Evolutionary conservation across 2,888 invertebrate species (phyloP).

Genomic region (Perizoma flavofasciatum): DNA sequence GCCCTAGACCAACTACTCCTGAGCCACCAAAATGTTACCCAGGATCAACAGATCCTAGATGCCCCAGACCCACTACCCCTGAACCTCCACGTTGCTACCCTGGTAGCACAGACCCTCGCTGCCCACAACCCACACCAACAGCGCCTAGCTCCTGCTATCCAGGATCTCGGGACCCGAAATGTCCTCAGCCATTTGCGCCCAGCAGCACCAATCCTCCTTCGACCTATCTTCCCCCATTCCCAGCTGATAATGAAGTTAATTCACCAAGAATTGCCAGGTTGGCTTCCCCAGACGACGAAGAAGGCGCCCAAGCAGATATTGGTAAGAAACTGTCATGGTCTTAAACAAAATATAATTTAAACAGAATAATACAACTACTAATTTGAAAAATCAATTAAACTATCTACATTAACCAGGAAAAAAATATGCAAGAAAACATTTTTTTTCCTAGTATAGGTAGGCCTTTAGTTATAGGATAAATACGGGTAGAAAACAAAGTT

Average conservation of each 20-base stretch:
- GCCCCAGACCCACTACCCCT: conserved; percentile 47
- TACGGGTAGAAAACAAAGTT: too few relatives aligned
- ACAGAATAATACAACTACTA: too few relatives aligned
- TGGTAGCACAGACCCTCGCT: conserved; percentile 42
- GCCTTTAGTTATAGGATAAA: too few relatives aligned
- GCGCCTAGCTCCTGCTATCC: conserved; percentile 73
- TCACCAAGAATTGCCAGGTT: conserved; percentile 56
- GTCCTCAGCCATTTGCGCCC: conserved; percentile 72
- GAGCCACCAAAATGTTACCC: conserved; percentile 50
- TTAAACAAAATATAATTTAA: too few relatives aligned
- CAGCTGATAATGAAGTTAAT: conserved; percentile 68
- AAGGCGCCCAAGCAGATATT: conserved; percentile 57
- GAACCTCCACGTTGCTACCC: conserved; percentile 46
- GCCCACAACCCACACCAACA: conserved; percentile 44
- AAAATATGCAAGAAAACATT: too few relatives aligned
- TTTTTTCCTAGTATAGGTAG: too few relatives aligned
- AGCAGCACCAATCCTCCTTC: conserved; percentile 72
- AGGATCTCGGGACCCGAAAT: conserved; percentile 69
- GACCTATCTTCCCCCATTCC: conserved; percentile 77
- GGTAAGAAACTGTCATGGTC: conserved; percentile 50
- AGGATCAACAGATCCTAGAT: conserved; percentile 52
- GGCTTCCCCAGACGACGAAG: conserved; percentile 57
- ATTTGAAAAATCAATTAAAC: too few relatives aligned
- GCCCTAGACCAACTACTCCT: conserved; percentile 48
- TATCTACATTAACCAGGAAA: too few relatives aligned